Evolutionary conservation across 2,797 vertebrate species (phyloP).

Genomic region (Spinus pinus): DNA sequence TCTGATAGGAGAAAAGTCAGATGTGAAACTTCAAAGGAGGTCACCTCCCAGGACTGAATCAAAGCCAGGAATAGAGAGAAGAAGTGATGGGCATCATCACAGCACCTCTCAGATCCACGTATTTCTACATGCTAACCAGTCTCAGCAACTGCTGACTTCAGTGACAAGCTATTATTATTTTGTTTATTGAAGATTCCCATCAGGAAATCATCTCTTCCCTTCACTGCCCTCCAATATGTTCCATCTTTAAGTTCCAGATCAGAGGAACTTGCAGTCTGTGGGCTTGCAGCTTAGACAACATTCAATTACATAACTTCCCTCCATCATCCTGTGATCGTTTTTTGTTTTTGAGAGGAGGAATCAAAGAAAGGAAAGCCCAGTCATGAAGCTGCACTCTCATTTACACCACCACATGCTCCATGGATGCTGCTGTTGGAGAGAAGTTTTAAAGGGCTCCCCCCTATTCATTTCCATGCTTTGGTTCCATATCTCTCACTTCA

Average conservation of each 20-base stretch:
- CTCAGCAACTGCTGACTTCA: neutral
- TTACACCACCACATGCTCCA: neutral
- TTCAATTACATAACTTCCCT: neutral
- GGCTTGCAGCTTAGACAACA: neutral
- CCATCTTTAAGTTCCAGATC: neutral
- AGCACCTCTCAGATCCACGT: neutral
- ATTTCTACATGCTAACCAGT: neutral
- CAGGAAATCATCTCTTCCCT: neutral
- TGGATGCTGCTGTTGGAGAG: neutral
- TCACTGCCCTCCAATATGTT: neutral
- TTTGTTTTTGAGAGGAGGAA: neutral
- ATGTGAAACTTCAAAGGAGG: neutral
- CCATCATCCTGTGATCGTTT: neutral
- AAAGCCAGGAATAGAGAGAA: neutral
- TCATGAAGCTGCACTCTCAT: neutral
- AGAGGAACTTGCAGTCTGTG: neutral
- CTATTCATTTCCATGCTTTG: neutral
- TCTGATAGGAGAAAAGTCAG: neutral
- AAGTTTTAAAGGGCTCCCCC: neutral
- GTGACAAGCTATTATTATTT: neutral
- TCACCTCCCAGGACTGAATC: neutral
- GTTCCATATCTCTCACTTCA: neutral
- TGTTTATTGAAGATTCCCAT: neutral
- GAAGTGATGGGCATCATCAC: neutral
- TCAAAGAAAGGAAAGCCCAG: neutral